Base-by-base conservation (phyloP, 2,888 invertebrate species). In the Parnassius mnemosyne region DNA sequence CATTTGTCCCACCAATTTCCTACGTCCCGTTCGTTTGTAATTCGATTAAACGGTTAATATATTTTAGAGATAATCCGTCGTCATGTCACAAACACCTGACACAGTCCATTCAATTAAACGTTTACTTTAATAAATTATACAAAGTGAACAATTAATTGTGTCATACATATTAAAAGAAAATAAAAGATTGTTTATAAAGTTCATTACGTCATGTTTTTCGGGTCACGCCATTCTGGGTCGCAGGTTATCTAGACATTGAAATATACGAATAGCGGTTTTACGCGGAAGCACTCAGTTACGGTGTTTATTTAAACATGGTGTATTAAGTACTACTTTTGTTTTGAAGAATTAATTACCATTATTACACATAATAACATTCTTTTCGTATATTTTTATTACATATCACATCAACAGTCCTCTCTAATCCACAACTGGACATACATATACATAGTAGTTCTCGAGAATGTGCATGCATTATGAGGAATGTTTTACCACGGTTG, bases 1-100 rank as follows among this genome's bases (percentile, higher is more conserved):
- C 75, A 82, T 81, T 83, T 79, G 69, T 66, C 76, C 69, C 77
- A 74, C 78, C 73, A 82, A 84, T 84, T 87, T 82, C 78, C 68
- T 72, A 72, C 70, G 70, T 74, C 73, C 75, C 69, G 69, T 73
- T 74, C 69, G 68, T 77, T 79, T 78, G 75, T 81, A 75, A 75
- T 81, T 80, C 78, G 78, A 71, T 72, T 69, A 63, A 67, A 57
- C 60, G 67, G 57, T 69, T 34, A 69, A 71, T 71, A 66, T 70
- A 70, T 72, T 67, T 63, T 55, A 57, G 56, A 66, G 65, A 65
- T 70, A 64, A 63, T 66, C 61, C 64, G 62, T 49, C 54, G 52
- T 43, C 55, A 51, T 49, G 47, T 50, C 54, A 57, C 25, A 58
- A 50, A 54, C 54, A 58, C 25, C n/a, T 57, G 57, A 16, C 61